Base-by-base conservation (phyloP, 2,888 invertebrate species). In the Rotaria sp. region DNA sequence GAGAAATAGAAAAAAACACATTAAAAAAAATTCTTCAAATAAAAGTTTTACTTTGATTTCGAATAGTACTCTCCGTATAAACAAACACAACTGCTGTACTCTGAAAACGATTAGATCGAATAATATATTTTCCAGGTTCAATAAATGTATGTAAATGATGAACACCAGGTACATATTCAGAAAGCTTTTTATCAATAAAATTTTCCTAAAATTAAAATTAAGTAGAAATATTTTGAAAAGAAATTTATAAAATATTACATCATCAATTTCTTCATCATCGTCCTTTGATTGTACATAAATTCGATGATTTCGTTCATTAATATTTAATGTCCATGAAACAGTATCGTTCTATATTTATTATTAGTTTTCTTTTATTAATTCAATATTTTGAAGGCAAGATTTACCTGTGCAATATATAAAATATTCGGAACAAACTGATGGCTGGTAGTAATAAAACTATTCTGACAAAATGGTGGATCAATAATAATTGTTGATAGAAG, bases 141-240 rank as follows among this genome's bases (percentile, higher is more conserved):
- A 26, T 24, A n/a, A 80, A 80, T 80, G 80, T 80, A n/a, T 80
- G 45, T n/a, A 80, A 80, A 80, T 80, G 45, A 41, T 80, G 11
- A 45, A 80, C 45, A 45, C 45, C 30, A 21, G 11, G 18, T 30
- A 67, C 3, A 45, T 21, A 80, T 26, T 45, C 11, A 2, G 26
- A 3, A 45, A 80, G 8, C n/a, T 11, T 11, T 45, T 26, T 26
- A 26, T 80, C 26, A n/a, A 45, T 26, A 24, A 80, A 8, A n/a
- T 26, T 13, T 0, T 15, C 4, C 80, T 80, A 80, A 4, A 45
- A 15, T 45, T 15, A 80, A 26, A 45, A n/a, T 45, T 26, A 38
- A 80, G 15, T 50, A 4, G 50, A 50, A 50, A 50, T 50, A 50
- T 13, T 50, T 50, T 18, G 15, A 50, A 50, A 18, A 50, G 3